Base-by-base conservation (phyloP, 2,888 invertebrate genomes). In the Hirtodrosophila alboralis region DNA sequence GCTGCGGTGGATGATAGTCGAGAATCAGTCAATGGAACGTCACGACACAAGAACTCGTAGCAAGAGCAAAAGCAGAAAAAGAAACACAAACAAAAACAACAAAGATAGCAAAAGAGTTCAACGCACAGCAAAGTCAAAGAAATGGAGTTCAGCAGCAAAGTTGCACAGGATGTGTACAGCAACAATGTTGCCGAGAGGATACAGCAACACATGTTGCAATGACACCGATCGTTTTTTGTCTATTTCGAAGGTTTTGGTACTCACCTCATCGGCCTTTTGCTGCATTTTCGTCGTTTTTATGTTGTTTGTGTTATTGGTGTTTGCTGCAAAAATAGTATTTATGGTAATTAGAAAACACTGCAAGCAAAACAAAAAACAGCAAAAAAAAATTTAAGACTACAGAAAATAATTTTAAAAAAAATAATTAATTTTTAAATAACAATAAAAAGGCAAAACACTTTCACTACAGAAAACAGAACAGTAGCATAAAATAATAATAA, bases 21-120 rank as follows among this genome's bases (percentile, higher is more conserved):
- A 74, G 75, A 80, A 63, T 75, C 81, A 81, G 75, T 75, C 75
- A 80, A 72, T 81, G 79, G 79, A 80, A 80, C 79, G 81, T 75
- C 79, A 75, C 79, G 79, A 79, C 81, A 79, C 60, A 79, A 75
- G 76, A 74, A 61, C 75, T 33, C 57, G 38, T 38, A 53, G 6
- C 43, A 53, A 0, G 51, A 45, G 12, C 38, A 30, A 14, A 53
- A 53, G 8, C 43, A 26, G 7, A 45, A 16, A 9, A 4, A 18
- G 18, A 18, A 18, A 5, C 3, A 43, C 4, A 41, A 59, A 6
- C 45, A 53, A 30, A 12, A 41, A 33, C 14, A 27, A 23, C 27
- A 26, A 18, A 36, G 23, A 49, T 33, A 40, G 33, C 13, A 36
- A 38, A 53, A 23, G 40, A 61, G 62, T 57, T 62, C 57, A 65